phyloP scores from a whole-genome alignment of 1,140 invertebrate species.

The Riptortus pedestris region DNA sequence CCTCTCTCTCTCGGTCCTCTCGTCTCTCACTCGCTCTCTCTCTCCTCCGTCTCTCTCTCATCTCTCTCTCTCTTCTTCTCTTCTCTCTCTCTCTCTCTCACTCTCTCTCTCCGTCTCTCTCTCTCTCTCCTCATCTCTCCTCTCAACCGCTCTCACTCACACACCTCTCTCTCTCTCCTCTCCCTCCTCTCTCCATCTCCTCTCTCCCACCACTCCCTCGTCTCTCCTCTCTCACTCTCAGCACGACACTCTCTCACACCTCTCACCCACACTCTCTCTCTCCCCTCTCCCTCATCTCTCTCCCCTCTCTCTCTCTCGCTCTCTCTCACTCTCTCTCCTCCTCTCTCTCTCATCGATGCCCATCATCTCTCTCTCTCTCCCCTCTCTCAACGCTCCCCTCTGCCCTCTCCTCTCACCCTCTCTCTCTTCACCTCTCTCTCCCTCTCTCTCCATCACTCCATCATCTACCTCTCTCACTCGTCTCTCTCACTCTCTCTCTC shows the following conservation, averaged over 20 bases:
- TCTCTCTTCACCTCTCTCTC: background rate
- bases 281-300: no score
- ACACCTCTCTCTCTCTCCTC: background rate
- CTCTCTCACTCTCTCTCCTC: no score
- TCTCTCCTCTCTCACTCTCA: background rate
- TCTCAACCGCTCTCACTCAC: background rate
- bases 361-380: background rate
- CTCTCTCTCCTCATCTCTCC: background rate
- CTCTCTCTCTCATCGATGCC: no score
- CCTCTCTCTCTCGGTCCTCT: no score
- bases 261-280: no score
- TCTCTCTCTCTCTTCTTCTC: background rate
- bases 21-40: background rate
- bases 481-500: background rate
- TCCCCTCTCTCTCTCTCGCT: no score
- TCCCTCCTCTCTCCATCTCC: background rate
- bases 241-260: background rate
- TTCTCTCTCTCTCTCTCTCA: background rate
- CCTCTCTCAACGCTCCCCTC: background rate
- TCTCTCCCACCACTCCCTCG: background rate
- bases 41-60: background rate
- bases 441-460: background rate
- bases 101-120: background rate
- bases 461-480: background rate
- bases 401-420: background rate